Percentiles rank a stretch among this genome's conserved stretches.
phyloP scores from a whole-genome alignment of 2,888 invertebrate genomes.

The Danaus chrysippus region DNA sequence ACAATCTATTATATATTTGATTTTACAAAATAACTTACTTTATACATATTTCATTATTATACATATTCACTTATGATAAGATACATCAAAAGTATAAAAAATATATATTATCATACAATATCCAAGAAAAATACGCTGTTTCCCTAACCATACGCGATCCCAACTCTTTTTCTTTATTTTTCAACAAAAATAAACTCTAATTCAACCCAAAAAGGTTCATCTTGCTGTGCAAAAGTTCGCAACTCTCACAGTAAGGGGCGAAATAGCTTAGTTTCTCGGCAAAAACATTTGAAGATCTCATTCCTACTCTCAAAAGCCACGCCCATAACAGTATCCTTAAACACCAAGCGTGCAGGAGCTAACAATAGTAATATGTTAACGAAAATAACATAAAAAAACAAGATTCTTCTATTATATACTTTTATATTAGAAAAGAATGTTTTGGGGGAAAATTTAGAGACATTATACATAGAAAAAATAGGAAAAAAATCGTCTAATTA shows the following conservation, averaged over 20 bases:
- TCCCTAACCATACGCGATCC: constrained; percentile 24
- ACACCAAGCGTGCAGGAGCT: not conserved
- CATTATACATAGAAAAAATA: too few species aligned
- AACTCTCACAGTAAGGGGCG: constrained; percentile 37
- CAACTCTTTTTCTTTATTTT: constrained; percentile 36
- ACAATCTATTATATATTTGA: too few species aligned
- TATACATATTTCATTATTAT: too few species aligned
- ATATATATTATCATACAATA: not conserved
- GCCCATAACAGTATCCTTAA: constrained; percentile 13
- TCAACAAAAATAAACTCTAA: constrained; percentile 43
- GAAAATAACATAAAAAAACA: too few species aligned
- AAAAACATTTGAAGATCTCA: constrained; percentile 37
- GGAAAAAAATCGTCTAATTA: too few species aligned
- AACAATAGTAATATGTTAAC: not conserved
- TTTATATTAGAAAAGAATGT: too few species aligned
- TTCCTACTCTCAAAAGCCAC: constrained; percentile 27
- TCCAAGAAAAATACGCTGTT: constrained; percentile 14
- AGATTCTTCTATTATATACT: too few species aligned
- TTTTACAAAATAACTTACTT: too few species aligned
- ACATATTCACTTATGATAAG: too few species aligned
- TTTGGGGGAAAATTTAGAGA: too few species aligned
- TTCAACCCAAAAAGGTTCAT: constrained; percentile 37
- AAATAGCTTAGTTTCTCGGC: constrained; percentile 36
- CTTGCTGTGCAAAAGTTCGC: constrained; percentile 35
- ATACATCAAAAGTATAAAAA: not conserved